Base-by-base conservation (phyloP, 1,140 invertebrate species). In the Neodiprion fabricii region DNA sequence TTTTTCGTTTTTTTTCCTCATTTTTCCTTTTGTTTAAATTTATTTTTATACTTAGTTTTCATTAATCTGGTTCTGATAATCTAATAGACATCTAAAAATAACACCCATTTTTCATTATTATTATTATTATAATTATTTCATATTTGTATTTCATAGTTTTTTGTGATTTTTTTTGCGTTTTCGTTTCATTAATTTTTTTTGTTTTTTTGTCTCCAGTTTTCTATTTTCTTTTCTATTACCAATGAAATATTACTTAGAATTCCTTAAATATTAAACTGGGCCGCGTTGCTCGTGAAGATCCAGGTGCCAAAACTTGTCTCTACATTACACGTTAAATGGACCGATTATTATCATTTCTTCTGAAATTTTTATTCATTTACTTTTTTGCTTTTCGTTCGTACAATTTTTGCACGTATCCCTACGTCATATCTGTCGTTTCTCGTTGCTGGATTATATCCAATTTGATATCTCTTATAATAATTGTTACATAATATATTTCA, bases 11-110 rank as follows among this genome's bases (percentile, higher is more conserved):
- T 78, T 75, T 80, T 81, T 81, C 81, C 80, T 75, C 78, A 82
- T 77, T 75, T 77, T 74, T 74, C 50, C 70, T 72, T 69, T 48
- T 70, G 71, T 76, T 68, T 76, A 73, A 65, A 28, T 66, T 61
- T 5, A 61, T 61, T 61, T 72, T 85, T 84, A 80, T 80, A 79
- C 78, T 81, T 81, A 83, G 79, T 85, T 84, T 84, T 81, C 21
- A 14, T 69, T 69, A 69, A 47, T 69, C 81, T 84, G 79, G 77
- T 85, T 84, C 81, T 82, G 81, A 83, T 85, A 84, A 84, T 85
- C 84, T 85, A 86, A 85, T 82, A 86, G 82, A 86, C 85, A 86
- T 86, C 85, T 85, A 86, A 85, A 86, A 86, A 85, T 86, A 85
- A 86, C 84, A 86, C 82, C 83, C 81, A 86, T 84, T 86, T 84